Base-by-base conservation (phyloP, 2,888 invertebrate genomes). In the Lithophane socia region DNA sequence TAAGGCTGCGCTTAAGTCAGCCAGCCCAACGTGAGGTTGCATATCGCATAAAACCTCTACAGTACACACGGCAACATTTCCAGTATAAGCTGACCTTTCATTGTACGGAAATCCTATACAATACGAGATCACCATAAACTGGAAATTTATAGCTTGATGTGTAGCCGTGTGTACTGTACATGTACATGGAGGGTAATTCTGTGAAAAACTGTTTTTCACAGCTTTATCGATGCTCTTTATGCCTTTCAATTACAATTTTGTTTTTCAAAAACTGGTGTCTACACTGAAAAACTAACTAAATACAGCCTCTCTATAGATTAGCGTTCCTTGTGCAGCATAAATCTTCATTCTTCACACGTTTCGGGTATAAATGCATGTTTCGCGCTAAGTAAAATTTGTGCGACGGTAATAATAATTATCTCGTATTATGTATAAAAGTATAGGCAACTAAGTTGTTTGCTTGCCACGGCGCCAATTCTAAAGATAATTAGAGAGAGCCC, bases 401-500 rank as follows among this genome's bases (percentile, higher is more conserved):
- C 29, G 54, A 77, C 47, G 37, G 18, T 29, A 29, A 29, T 54
- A 77, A 76, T 70, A n/a, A n/a, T n/a, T n/a, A 85, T 73, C 29
- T 75, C 29, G 29, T 29, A 29, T 29, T 29, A 29, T 29, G 29
- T 29, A 29, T 29, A 29, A 29, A 29, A 29, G 29, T 29, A 37
- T 37, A 37, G 37, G 4, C 2, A 37, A 1, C 37, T 69, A 49
- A 86, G 56, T 83, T 71, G 74, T 83, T 80, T 73, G 68, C 68
- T 66, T 64, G 49, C 60, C 18, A 61, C 61, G 12, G 12, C 42
- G 49, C 54, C 67, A 84, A 87, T 86, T 86, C 82, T 80, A 84
- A 84, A 87, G 74, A 77, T 89, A 86, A 88, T 90, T 87, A 88
- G 82, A 80, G 82, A 80, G 78, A 67, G 65, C 24, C 52, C 65